Conservation (phyloP, 2,113 vertebrate species). For the Dasyprocta punctata region DNA sequence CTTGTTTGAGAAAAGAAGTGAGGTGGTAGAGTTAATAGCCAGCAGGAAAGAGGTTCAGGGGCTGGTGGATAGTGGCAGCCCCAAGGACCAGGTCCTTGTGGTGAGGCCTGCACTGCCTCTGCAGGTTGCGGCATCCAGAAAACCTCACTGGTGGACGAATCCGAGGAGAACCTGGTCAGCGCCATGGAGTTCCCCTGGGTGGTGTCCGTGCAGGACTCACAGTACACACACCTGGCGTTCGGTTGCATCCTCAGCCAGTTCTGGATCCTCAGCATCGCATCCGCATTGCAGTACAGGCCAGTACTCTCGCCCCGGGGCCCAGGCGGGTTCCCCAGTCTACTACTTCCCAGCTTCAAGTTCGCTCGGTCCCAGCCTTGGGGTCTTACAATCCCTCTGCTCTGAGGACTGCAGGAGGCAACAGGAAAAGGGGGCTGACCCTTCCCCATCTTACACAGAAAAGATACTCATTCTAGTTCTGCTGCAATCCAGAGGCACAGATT, state of each 20-base stretch:
- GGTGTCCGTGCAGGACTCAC: conserved; percentile 70
- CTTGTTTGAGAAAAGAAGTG: background rate
- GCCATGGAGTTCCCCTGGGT: conserved; percentile 69
- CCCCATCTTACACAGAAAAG: background rate
- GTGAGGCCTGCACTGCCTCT: background rate
- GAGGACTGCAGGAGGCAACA: background rate
- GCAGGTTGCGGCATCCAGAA: conserved; percentile 65
- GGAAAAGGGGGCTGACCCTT: fast-evolving
- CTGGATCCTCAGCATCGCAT: conserved; percentile 76
- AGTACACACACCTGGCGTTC: conserved; percentile 63
- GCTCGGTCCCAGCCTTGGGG: fast-evolving
- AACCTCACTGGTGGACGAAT: fast-evolving
- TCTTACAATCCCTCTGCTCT: background rate
- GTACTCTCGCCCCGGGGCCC: background rate
- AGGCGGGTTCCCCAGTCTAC: background rate
- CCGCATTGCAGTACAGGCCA: conserved; percentile 69
- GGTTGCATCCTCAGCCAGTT: conserved; percentile 75
- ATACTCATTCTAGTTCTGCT: background rate
- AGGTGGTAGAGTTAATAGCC: background rate
- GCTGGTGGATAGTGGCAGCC: fast-evolving
- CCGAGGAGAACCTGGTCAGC: background rate
- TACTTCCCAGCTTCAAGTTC: fast-evolving
- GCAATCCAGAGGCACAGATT: background rate
- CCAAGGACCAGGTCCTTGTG: fast-evolving
- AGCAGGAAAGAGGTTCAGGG: background rate